Conservation (phyloP, 2,888 invertebrate genomes). For the Tenthredo livida region DNA sequence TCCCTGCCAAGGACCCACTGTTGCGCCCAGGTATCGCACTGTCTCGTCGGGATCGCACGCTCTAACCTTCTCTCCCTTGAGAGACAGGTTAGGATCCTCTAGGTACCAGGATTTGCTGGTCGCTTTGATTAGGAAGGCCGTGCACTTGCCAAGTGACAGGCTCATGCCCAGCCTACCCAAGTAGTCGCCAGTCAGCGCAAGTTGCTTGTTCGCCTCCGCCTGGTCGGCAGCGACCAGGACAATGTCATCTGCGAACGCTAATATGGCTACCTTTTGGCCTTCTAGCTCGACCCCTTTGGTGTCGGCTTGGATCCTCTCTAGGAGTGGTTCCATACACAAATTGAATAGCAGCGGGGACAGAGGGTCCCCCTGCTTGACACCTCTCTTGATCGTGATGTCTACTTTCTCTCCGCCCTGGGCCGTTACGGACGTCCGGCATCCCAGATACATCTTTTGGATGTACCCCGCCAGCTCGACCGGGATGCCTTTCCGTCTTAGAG, state of each 20-base stretch:
- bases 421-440: background rate
- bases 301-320: background rate
- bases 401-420: background rate
- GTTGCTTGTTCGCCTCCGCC: slow-evolving; percentile 13
- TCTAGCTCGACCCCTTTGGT: slow-evolving; percentile 41
- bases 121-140: background rate
- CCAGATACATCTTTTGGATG: background rate
- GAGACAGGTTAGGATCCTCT: background rate
- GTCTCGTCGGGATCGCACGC: background rate
- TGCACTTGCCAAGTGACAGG: slow-evolving; percentile 50
- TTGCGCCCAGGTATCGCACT: background rate
- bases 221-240: slow-evolving; percentile 54
- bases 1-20: too few species aligned
- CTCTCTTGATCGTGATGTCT: background rate
- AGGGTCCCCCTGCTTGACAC: slow-evolving; percentile 59
- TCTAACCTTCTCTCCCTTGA: background rate
- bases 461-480: slow-evolving; percentile 36
- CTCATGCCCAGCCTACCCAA: slow-evolving; percentile 54
- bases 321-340: slow-evolving; percentile 47
- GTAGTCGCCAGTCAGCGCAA: background rate
- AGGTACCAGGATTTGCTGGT: slow-evolving; percentile 52
- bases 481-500: slow-evolving; percentile 54
- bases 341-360: slow-evolving; percentile 58
- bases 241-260: slow-evolving; percentile 61
- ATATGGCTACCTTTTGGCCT: background rate